Base-by-base conservation (phyloP, 2,888 invertebrate genomes). In the Brachypalpus laphriformis region DNA sequence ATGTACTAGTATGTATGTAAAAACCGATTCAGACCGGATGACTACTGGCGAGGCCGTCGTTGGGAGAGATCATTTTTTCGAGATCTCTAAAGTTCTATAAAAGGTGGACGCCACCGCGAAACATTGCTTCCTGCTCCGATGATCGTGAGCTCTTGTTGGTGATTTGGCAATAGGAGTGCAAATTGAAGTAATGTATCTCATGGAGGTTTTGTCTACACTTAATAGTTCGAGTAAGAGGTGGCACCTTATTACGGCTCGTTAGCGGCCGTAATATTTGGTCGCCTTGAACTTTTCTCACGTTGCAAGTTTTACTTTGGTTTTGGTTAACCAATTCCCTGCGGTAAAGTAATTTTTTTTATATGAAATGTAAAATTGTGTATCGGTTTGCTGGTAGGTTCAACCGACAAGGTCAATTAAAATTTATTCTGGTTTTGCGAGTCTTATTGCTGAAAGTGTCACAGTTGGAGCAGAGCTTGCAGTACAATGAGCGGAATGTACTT, bases 51-150 rank as follows among this genome's bases (percentile, higher is more conserved):
- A 76, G 76, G 82, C 59, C 65, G 54, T 57, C 71, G n/a, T n/a
- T n/a, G n/a, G n/a, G n/a, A n/a, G n/a, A n/a, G n/a, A n/a, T 51
- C 66, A 49, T 14, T 47, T 57, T 61, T 22, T 25, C n/a, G 28
- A 20, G 68, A 56, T 68, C 37, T 28, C 9, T 72, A 72, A 77
- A 77, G 77, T 72, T 68, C 66, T 61, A 82, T 76, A 65, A 37
- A 57, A 16, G 20, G 40, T 57, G 42, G 65, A 45, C 14, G 56
- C 54, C 47, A n/a, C n/a, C n/a, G 14, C 14, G 20, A 31, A 63
- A 45, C 54, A 59, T 66, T 72, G 71, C 61, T 82, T 82, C 82
- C 77, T 82, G 61, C 78, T 82, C 59, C 47, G 42, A 57, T 78
- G 72, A 72, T 66, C 71, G 66, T 68, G 61, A 42, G 61, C 22